Percentiles rank a stretch among this genome's conserved stretches.
These are phyloP conservation scores for Arenaria interpres DNA, from an alignment of 2,113 vertebrate species.

Conservation along the genomic window DNA sequence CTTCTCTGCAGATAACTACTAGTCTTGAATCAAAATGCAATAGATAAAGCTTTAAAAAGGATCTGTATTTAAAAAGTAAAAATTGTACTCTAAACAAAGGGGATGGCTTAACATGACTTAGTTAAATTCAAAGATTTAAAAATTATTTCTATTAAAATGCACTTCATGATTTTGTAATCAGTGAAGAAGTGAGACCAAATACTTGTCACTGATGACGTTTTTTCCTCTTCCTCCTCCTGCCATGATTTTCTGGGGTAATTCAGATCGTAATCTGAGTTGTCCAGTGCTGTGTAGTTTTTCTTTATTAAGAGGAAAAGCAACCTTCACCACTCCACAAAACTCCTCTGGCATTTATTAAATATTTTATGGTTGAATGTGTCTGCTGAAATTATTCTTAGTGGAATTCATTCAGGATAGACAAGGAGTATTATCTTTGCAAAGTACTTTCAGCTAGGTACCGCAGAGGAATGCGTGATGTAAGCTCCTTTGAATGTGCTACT, in stretches of 20 bases:
- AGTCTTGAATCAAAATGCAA: background rate
- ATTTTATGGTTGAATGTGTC: background rate
- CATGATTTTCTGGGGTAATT: background rate
- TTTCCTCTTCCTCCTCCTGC: background rate
- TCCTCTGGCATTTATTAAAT: background rate
- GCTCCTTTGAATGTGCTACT: background rate
- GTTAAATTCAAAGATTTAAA: background rate
- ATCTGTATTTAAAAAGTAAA: background rate
- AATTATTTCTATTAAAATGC: background rate
- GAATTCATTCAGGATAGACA: background rate
- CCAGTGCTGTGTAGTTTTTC: background rate
- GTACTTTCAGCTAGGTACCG: background rate
- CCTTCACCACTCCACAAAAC: background rate
- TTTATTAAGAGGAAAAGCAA: background rate
- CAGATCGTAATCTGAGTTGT: background rate
- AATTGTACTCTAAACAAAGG: background rate
- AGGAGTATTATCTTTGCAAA: background rate
- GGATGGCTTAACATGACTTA: background rate
- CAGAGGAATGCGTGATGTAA: background rate
- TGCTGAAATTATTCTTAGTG: background rate
- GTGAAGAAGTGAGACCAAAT: background rate
- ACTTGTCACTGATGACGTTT: background rate
- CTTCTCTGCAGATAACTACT: background rate
- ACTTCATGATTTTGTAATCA: background rate
- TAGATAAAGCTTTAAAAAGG: background rate